A percentile compares a stretch with the other conserved stretches of the same genome.
These are phyloP conservation scores for Heliangelus exortis DNA, from an alignment of 2,797 vertebrate species.

Conservation along the genomic window DNA sequence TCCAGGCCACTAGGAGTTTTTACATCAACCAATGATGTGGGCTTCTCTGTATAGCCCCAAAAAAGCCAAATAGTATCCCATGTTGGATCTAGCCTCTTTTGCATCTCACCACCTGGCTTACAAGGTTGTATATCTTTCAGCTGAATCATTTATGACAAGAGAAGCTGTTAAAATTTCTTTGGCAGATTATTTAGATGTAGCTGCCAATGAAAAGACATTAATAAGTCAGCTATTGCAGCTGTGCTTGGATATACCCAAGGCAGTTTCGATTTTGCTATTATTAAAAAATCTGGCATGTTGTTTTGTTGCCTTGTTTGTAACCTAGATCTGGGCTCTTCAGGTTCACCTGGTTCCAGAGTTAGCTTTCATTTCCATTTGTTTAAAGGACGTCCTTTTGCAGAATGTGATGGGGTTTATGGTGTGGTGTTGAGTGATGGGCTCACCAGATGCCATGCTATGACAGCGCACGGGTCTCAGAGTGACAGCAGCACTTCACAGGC, in stretches of 20 bases:
- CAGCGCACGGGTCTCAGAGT: background rate
- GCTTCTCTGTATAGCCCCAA: background rate
- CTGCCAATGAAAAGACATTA: conserved; percentile 61
- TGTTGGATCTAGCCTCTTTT: background rate
- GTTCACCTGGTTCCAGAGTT: background rate
- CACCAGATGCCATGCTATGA: background rate
- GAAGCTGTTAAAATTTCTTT: conserved; percentile 51
- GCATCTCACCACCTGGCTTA: conserved; percentile 56
- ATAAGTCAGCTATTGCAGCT: conserved; percentile 50
- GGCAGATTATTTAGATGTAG: conserved; percentile 55
- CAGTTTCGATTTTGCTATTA: conserved; percentile 30
- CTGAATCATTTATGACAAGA: conserved; percentile 54
- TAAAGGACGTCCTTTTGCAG: background rate
- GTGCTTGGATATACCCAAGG: conserved; percentile 35
- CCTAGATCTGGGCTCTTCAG: background rate
- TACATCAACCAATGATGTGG: background rate
- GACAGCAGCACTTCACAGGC: background rate
- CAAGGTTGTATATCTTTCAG: conserved; percentile 61
- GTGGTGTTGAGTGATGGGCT: background rate
- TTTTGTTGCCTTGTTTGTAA: background rate
- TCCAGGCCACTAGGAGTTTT: background rate
- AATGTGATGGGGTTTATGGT: background rate
- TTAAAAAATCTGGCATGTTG: conserved; percentile 11
- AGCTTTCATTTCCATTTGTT: background rate
- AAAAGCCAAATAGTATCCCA: background rate